A percentile compares a stretch with the other conserved stretches of the same genome.
Evolutionary conservation across 2,113 vertebrate genomes (phyloP).

Genomic region (Verasper variegatus): DNA sequence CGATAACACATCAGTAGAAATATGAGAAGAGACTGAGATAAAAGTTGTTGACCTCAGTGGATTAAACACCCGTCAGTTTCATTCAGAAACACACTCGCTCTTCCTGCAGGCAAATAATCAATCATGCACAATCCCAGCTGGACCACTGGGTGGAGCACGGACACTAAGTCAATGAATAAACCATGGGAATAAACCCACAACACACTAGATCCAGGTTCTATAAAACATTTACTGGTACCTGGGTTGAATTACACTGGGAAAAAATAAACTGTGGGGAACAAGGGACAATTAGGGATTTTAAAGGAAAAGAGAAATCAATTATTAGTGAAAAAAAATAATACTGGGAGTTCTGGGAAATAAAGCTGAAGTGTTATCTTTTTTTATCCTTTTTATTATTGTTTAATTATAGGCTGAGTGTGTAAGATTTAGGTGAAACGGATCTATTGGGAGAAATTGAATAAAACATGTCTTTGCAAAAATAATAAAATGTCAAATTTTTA

Average conservation of each 20-base stretch:
- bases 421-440: no score
- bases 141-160: slow-evolving; percentile 65
- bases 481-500: no score
- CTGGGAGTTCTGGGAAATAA: no score
- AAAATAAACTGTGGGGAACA: neutral
- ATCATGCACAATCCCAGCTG: slow-evolving; percentile 28
- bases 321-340: no score
- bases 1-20: no score
- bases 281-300: neutral
- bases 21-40: no score
- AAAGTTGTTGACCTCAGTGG: no score
- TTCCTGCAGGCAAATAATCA: neutral
- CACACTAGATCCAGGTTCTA: neutral
- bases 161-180: slow-evolving; percentile 15
- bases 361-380: no score
- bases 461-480: no score
- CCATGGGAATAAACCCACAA: neutral
- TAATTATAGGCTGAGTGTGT: no score
- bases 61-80: no score
- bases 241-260: neutral
- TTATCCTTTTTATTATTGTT: no score
- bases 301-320: neutral
- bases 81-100: neutral
- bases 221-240: neutral
- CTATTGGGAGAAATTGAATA: neutral